Evolutionary conservation across 2,888 invertebrate species (phyloP), one percentile per base, ranked within the genome.

Genomic region (Synergus itoensis): DNA sequence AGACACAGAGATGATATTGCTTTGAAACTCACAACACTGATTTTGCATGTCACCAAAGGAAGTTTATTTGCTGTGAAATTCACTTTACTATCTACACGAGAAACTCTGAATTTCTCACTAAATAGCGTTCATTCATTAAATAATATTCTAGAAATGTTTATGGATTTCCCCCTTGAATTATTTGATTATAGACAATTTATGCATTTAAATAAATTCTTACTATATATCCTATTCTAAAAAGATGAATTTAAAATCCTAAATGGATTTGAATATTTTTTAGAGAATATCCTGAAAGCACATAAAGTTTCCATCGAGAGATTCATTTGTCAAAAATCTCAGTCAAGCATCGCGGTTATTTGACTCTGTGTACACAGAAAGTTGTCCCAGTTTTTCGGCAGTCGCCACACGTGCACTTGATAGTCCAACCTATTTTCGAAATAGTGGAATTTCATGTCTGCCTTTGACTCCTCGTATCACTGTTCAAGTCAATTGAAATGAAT

Each of bases 1-100:
- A 18, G 41, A 40, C 40, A 16, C 11, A 9, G 4, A 41, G 41
- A 12, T 76, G 76, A 78, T 82, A 78, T 77, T 80, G 28, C 76
- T 64, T 57, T 80, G 81, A 81, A 81, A 81, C 65, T 64, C 73
- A 80, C 79, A 80, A 81, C 75, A 60, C 75, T 12, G 60, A 60
- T 12, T 60, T 57, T 18, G 11, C 18, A n/a, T 57, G 18, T 57
- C 60, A 60, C 21, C 18, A 11, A 21, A 21, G 11, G 9, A 18
- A 60, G 60, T 60, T 60, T 21, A 60, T 21, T 60, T 60, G 4
- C 60, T 21, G 16, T 16, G 8, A 53, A n/a, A n/a, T n/a, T 16
- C 7, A 53, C 8, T 53, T 53, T n/a, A 16, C 7, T n/a, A 4
- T 53, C 16, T n/a, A 53, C 7, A 53, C 0, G 5, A 53, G 48